A percentile compares a stretch with the other conserved stretches of the same genome.
These are phyloP conservation scores for Datnioides undecimradiatus DNA, from an alignment of 2,113 vertebrate species.

Conservation along the genomic window DNA sequence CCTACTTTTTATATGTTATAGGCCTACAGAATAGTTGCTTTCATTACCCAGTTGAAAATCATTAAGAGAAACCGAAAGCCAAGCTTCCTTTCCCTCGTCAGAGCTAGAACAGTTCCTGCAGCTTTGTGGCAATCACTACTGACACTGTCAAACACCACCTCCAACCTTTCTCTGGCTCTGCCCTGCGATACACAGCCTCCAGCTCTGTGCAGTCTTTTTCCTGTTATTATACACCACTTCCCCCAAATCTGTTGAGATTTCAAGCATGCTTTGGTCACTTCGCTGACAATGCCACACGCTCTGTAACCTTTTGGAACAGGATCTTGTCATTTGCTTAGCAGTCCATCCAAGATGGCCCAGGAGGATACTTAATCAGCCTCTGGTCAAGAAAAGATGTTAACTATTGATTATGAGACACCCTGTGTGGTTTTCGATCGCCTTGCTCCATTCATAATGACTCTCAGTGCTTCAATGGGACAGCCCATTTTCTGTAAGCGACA, in stretches of 20 bases:
- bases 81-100: neutral
- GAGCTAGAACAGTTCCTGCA: neutral
- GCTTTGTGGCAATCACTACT: neutral
- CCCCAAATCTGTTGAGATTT: conserved; percentile 18
- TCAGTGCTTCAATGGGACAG: neutral
- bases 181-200: neutral
- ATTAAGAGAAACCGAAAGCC: neutral
- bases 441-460: conserved; percentile 26
- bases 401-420: conserved; percentile 37
- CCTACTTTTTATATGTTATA: too few relatives aligned
- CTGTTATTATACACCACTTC: conserved; percentile 44
- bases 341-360: neutral
- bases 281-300: neutral
- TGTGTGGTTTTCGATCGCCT: conserved; percentile 24
- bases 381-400: conserved; percentile 9
- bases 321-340: neutral
- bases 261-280: conserved; percentile 5
- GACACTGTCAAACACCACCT: conserved; percentile 13
- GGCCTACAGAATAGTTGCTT: neutral
- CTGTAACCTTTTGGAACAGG: conserved; percentile 32
- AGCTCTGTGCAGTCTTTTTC: conserved; percentile 24
- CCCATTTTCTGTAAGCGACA: conserved; percentile 10
- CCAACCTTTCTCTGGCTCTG: conserved; percentile 6
- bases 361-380: conserved; percentile 45
- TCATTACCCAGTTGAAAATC: neutral